Base-by-base conservation (phyloP, 2,113 vertebrate species). In the Corvus hawaiiensis region DNA sequence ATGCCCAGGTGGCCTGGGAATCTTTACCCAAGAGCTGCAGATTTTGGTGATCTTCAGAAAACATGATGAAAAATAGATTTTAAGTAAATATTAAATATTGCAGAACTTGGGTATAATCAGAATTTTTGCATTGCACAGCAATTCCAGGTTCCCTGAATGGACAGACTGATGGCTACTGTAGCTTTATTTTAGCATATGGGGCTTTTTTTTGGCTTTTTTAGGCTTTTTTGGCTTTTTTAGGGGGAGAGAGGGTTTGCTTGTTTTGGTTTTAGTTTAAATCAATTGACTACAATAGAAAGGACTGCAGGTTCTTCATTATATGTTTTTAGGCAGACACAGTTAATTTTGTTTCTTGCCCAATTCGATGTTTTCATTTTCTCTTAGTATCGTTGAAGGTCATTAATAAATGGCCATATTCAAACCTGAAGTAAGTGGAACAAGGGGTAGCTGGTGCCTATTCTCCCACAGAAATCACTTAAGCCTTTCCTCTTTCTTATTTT, bases 171-270 rank as follows among this genome's bases (percentile, higher is more conserved):
- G 14, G 24, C 11, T 67, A 10, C 7, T 27, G 4, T 39, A 41
- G 30, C 9, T 62, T 88, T 39, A 13, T 55, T 66, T 30, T 28
- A 62, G 23, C 32, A 18, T 26, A 14, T 30, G 11, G 3, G 3
- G 2, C 0, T 9, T 19, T 20, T 7, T 14, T 13, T 5, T 17
- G 5, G 26, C 4, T 48, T 26, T n/a, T 39, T 39, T 39, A 39
- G 37, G 37, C 37, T 39, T 39, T 39, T 39, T 39, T 39, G 39
- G 39, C 39, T 39, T 39, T 39, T 20, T 39, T 33, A 16, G 1
- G 0, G 3, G 15, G 14, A 3, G 14, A 6, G 6, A 24, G 15
- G 4, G 13, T 43, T 44, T 43, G 3, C 10, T 63, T 64, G 1
- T 28, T 67, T 59, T 59, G 15, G 6, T 85, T 68, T 83, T 54